phyloP scores from a whole-genome alignment of 2,113 vertebrate genomes.

The Esox niger region DNA sequence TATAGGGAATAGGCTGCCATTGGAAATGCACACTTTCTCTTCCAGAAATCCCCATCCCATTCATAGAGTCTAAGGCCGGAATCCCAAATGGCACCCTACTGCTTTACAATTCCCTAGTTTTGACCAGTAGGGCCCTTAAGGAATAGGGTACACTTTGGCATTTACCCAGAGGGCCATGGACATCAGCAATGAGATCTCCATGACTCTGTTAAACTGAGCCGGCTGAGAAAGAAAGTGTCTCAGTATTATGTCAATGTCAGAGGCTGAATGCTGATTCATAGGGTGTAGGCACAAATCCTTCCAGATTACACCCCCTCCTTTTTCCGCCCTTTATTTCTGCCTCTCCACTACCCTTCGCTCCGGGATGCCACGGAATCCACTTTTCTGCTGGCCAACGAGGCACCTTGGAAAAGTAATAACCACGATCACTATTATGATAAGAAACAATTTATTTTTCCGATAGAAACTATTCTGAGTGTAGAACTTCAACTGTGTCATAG shows the following conservation, averaged over 20 bases:
- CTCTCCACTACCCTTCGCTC: background rate
- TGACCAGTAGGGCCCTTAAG: too few species aligned
- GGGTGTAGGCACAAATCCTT: constrained; percentile 60
- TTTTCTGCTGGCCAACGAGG: constrained; percentile 27
- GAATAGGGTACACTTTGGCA: too few species aligned
- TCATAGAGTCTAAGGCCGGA: too few species aligned
- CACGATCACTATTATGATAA: constrained; percentile 24
- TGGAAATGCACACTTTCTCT: constrained; percentile 40
- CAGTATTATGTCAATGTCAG: constrained; percentile 71
- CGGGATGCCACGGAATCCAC: constrained; percentile 18
- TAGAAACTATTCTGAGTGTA: background rate
- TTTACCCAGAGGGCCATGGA: constrained; percentile 25
- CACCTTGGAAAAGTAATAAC: constrained; percentile 15
- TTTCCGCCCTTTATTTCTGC: too few species aligned
- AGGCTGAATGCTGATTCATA: constrained; percentile 70
- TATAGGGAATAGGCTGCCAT: too few species aligned
- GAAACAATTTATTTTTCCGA: too few species aligned
- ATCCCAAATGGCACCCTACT: too few species aligned
- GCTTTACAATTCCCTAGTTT: too few species aligned
- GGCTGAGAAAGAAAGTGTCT: constrained; percentile 55
- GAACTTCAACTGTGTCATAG: background rate
- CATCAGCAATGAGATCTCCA: constrained; percentile 72
- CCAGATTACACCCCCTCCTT: background rate
- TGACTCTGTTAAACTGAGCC: constrained; percentile 69
- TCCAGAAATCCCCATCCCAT: constrained; percentile 33